These are phyloP conservation scores for Brassicogethes aeneus DNA, from an alignment of 2,888 invertebrate genomes.

Conservation along the genomic window DNA sequence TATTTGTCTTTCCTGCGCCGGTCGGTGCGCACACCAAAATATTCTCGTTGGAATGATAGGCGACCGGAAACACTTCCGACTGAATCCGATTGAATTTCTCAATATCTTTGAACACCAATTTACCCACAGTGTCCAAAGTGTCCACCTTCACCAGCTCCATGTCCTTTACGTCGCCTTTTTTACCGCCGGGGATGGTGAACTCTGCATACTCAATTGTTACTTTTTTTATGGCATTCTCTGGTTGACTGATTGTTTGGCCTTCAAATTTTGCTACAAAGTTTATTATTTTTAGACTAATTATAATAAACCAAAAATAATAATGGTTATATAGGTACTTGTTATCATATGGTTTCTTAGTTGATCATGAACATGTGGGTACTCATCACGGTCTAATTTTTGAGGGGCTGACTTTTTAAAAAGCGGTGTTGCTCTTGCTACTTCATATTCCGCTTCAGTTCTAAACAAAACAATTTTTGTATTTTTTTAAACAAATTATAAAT, in stretches of 20 bases:
- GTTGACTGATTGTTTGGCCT: conserved; percentile 37
- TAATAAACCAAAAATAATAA: conserved; percentile 1
- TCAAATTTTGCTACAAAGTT: conserved; percentile 27
- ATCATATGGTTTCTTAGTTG: conserved; percentile 48
- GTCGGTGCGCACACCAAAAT: conserved; percentile 97
- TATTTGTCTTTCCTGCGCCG: conserved; percentile 98
- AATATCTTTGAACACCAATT: conserved; percentile 81
- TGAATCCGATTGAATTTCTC: conserved; percentile 89
- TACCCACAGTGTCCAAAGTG: conserved; percentile 62
- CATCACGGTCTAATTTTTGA: conserved; percentile 41
- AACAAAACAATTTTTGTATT: conserved; percentile 5
- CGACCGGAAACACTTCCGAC: conserved; percentile 88
- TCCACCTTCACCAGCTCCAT: conserved; percentile 39
- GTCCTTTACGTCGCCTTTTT: conserved; percentile 48
- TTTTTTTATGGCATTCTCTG: conserved; percentile 66
- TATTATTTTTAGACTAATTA: conserved; percentile 2
- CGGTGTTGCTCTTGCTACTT: conserved; percentile 23
- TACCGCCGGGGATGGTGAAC: conserved; percentile 70
- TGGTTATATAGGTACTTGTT: conserved; percentile 22
- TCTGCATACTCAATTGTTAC: conserved; percentile 75
- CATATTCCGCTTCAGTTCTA: conserved; percentile 27
- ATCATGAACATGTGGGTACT: conserved; percentile 85
- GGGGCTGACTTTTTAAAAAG: conserved; percentile 32
- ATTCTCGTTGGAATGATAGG: conserved; percentile 95
- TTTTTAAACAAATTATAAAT: conserved; percentile 1